These are phyloP conservation scores for Mobula hypostoma DNA, from an alignment of 2,113 vertebrate genomes.

Conservation along the genomic window DNA sequence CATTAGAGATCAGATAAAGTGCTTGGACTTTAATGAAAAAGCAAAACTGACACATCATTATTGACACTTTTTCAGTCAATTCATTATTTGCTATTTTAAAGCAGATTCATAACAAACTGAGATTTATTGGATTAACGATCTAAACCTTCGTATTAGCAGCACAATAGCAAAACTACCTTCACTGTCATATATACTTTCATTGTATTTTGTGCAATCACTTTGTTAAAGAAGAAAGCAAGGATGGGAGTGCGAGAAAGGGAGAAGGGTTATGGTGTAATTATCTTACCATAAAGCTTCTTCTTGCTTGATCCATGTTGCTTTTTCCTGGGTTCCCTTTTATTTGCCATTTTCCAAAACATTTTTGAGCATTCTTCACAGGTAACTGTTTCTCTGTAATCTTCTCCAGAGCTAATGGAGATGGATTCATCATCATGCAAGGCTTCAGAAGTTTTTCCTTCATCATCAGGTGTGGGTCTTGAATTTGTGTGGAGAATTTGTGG, in stretches of 20 bases:
- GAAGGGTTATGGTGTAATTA: not conserved
- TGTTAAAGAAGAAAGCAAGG: not conserved
- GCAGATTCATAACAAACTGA: too few species aligned
- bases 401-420: conserved; percentile 2
- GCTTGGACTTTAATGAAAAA: too few species aligned
- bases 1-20: too few species aligned
- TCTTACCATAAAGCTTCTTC: conserved; percentile 15
- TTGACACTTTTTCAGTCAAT: too few species aligned
- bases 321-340: not conserved
- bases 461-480: not conserved
- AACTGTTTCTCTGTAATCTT: conserved; percentile 18
- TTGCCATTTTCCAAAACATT: not conserved
- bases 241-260: too few species aligned
- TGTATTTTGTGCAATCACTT: not conserved
- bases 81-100: too few species aligned
- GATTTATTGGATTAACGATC: too few species aligned
- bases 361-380: not conserved
- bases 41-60: too few species aligned
- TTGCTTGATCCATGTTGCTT: not conserved
- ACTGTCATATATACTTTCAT: not conserved
- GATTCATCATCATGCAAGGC: not conserved
- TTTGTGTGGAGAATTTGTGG: not conserved
- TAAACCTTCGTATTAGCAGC: too few species aligned
- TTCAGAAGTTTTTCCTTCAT: conserved; percentile 2
- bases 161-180: too few species aligned